Base-by-base conservation (phyloP, 2,888 invertebrate species). In the Neocrepidodera transversa region DNA sequence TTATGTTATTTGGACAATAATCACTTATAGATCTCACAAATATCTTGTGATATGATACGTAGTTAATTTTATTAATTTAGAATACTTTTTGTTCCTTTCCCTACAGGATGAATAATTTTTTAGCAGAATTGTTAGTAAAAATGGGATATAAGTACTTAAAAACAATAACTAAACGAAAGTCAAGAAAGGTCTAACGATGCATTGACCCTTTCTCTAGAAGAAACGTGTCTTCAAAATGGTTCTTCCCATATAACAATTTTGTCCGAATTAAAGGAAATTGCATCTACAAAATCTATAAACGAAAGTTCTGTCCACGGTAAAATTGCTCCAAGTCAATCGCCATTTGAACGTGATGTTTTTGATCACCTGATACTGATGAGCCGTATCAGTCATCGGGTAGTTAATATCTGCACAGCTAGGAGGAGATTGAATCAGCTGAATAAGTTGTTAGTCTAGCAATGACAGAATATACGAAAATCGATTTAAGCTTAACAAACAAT, bases 301-400 rank as follows among this genome's bases (percentile, higher is more conserved):
- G 10, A n/a, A 42, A 42, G n/a, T 8, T 30, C 10, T 30, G 3
- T 30, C 8, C 30, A 30, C 30, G n/a, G 6, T 30, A 6, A 23
- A 42, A 11, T 11, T 20, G 23, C n/a, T 20, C 35, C 18, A 32
- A 23, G 32, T 14, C 7, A 18, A 17, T 36, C 2, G 30, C 11
- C 32, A 1, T n/a, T 11, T 36, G 7, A 49, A 14, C 14, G 7
- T 18, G 20, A 23, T 49, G 20, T 49, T 17, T 16, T 14, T 17
- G 8, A 13, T 8, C 1, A 38, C 26, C 8, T 26, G 38, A 50
- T 40, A n/a, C 16, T 40, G 26, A 40, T 51, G 28, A 40, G 23
- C 17, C 16, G 5, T 42, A 42, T n/a, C 42, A 52, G 18, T 42
- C 52, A 42, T 52, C 42, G 17, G 42, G 52, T 28, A 42, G 7